A percentile compares a stretch with the other conserved stretches of the same genome.
phyloP scores from a whole-genome alignment of 1,140 invertebrate genomes.

The Pseudoatta argentina region DNA sequence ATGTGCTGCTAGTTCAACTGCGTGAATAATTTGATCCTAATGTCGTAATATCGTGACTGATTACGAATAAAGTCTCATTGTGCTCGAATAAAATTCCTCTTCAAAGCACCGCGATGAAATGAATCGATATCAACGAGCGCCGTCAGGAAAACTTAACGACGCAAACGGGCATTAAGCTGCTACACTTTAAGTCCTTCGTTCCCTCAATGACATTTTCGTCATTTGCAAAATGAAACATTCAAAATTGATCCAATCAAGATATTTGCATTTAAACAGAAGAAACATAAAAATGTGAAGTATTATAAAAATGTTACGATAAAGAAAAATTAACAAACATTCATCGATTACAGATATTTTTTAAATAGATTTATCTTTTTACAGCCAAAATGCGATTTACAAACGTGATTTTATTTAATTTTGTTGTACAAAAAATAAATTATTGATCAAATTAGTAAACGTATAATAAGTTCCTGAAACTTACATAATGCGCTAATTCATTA shows the following conservation, averaged over 20 bases:
- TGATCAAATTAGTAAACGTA: neutral
- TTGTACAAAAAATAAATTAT: neutral
- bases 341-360: neutral
- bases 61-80: slow-evolving; percentile 31
- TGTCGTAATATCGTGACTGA: slow-evolving; percentile 22
- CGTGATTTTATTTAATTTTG: neutral
- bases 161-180: slow-evolving; percentile 6
- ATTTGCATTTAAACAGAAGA: neutral
- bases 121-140: slow-evolving; percentile 34
- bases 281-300: neutral
- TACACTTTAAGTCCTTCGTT: slow-evolving; percentile 1
- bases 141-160: slow-evolving; percentile 41
- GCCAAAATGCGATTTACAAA: neutral
- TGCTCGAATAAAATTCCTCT: slow-evolving; percentile 6
- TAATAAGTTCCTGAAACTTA: neutral
- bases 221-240: neutral
- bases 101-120: slow-evolving; percentile 17
- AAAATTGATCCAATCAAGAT: neutral
- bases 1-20: neutral
- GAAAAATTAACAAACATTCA: neutral
- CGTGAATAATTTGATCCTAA: slow-evolving; percentile 21
- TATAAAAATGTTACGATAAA: neutral
- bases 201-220: neutral
- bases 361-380: neutral
- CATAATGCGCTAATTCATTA: slow-evolving; percentile 11